phyloP scores from a whole-genome alignment of 1,140 invertebrate genomes.

The Diorhabda carinulata region DNA sequence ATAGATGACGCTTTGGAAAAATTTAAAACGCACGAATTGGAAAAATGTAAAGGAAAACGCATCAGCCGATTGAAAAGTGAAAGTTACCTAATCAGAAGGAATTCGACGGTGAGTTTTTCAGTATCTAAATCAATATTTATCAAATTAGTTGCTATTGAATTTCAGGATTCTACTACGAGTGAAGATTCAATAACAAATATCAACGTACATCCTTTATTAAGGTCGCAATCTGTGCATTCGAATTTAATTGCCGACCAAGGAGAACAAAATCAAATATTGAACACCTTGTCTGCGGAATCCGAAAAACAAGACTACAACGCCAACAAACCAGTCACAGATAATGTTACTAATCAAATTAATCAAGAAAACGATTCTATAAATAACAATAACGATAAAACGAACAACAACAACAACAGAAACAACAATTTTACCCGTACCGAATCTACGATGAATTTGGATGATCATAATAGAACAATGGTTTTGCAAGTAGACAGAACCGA shows the following conservation, averaged over 20 bases:
- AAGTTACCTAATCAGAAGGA: conserved; percentile 33
- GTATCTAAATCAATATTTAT: not conserved
- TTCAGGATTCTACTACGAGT: conserved; percentile 19
- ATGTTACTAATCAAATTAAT: not conserved
- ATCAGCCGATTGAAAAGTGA: conserved; percentile 38
- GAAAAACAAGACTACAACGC: not conserved
- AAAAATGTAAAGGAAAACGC: conserved; percentile 36
- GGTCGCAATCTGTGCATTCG: conserved; percentile 27
- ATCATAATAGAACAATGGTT: conserved; percentile 89
- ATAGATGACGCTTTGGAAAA: conserved; percentile 87
- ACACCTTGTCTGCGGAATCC: not conserved
- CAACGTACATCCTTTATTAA: conserved; percentile 16
- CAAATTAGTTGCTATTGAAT: not conserved
- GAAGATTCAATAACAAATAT: conserved; percentile 3
- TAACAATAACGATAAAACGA: not conserved
- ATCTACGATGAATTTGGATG: conserved; percentile 44
- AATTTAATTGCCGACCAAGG: conserved; percentile 20
- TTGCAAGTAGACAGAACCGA: conserved; percentile 85
- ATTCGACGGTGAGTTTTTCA: conserved; percentile 32
- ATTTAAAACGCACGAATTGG: conserved; percentile 72
- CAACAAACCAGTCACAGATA: not conserved
- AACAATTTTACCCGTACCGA: conserved; percentile 16
- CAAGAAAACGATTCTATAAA: not conserved
- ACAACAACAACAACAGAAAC: not conserved
- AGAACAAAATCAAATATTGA: not conserved